A percentile compares a stretch with the other conserved stretches of the same genome.
phyloP scores from a whole-genome alignment of 2,113 vertebrate species.

The Bos indicus region DNA sequence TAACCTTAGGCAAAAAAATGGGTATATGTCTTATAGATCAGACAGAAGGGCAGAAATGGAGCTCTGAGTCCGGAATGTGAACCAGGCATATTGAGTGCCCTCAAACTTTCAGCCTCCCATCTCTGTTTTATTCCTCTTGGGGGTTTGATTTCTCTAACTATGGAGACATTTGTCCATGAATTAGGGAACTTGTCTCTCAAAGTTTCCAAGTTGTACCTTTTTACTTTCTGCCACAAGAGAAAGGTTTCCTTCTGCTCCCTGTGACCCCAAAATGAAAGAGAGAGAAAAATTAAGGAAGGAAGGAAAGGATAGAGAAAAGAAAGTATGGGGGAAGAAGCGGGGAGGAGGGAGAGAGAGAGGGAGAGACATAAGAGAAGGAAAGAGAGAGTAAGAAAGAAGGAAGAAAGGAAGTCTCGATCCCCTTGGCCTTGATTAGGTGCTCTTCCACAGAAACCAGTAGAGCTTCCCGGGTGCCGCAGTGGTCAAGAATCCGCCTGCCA shows the following conservation, averaged over 20 bases:
- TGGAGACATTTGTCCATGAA: not conserved
- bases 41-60: not conserved
- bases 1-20: not conserved
- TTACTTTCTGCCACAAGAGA: not conserved
- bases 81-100: too few relatives aligned
- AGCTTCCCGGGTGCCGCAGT: not conserved
- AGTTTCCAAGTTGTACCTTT: not conserved
- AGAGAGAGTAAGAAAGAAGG: not conserved
- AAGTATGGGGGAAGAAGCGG: fast-evolving
- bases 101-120: not conserved
- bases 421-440: not conserved
- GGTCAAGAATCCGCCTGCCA: not conserved
- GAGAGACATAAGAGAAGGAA: not conserved
- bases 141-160: not conserved
- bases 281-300: not conserved
- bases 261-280: not conserved
- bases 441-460: not conserved
- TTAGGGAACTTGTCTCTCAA: not conserved
- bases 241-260: not conserved
- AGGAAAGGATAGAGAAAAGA: fast-evolving
- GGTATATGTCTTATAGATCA: not conserved
- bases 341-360: not conserved
- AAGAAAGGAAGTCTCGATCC: not conserved
- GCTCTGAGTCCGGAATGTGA: not conserved
- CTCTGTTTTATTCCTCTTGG: not conserved